Conservation (phyloP, 2,888 invertebrate genomes). For the Selenia dentaria region DNA sequence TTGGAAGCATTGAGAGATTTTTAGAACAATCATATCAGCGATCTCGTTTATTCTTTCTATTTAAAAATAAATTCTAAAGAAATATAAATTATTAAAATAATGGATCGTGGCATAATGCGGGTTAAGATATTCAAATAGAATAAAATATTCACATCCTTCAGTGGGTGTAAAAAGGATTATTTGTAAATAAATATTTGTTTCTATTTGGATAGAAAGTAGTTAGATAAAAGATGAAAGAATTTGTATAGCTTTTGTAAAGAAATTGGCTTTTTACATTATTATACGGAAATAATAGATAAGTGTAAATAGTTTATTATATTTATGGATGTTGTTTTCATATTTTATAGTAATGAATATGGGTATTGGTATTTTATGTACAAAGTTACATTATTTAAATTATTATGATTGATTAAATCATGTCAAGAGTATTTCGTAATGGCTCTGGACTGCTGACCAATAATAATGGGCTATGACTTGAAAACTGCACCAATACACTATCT, state of each 20-base stretch:
- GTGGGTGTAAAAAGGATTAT: neutral
- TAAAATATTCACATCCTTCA: no score
- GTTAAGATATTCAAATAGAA: no score
- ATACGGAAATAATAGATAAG: conserved; percentile 5
- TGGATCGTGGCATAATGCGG: no score
- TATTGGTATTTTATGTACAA: no score
- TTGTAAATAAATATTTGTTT: conserved; percentile 2
- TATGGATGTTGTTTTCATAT: conserved; percentile 6
- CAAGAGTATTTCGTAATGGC: no score
- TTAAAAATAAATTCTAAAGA: neutral
- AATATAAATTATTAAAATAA: no score
- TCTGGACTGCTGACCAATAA: no score
- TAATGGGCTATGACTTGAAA: no score
- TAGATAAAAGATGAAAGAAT: conserved; percentile 26
- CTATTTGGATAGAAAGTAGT: conserved; percentile 6
- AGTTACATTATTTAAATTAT: no score
- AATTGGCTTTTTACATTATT: conserved; percentile 45
- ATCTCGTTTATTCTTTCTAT: conserved; percentile 1
- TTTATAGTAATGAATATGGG: neutral
- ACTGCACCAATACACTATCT: no score
- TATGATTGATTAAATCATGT: no score
- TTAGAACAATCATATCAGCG: conserved; percentile 34
- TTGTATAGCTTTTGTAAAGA: conserved; percentile 57
- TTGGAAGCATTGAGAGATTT: conserved; percentile 44
- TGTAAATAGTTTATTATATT: conserved; percentile 19